phyloP scores from a whole-genome alignment of 2,888 invertebrate genomes.

The Cataglyphis albicans region DNA sequence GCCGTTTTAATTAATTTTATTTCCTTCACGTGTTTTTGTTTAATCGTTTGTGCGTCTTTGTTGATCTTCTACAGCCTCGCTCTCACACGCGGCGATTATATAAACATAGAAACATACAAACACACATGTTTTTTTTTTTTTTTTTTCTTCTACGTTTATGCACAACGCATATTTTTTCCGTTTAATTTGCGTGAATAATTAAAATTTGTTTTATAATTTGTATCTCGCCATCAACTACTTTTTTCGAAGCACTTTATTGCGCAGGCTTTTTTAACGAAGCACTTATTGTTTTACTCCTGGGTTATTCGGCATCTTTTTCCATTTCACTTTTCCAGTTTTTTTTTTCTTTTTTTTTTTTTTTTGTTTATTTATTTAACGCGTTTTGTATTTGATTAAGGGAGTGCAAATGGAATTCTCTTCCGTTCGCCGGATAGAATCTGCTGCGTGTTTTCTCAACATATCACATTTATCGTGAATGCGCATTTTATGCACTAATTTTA shows the following conservation, averaged over 20 bases:
- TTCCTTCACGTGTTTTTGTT: conserved; percentile 48
- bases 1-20: conserved; percentile 42
- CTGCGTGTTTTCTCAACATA: conserved; percentile 30
- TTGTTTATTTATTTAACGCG: conserved; percentile 28
- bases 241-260: conserved; percentile 81
- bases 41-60: conserved; percentile 73
- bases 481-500: conserved; percentile 49
- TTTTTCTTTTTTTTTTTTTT: not conserved
- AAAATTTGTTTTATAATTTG: conserved; percentile 67
- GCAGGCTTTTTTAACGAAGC: conserved; percentile 79
- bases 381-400: conserved; percentile 34
- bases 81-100: conserved; percentile 81
- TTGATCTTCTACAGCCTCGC: conserved; percentile 72
- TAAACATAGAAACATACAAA: conserved; percentile 85
- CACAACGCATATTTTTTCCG: conserved; percentile 65
- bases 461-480: conserved; percentile 56
- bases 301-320: conserved; percentile 39
- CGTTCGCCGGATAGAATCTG: conserved; percentile 45
- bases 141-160: conserved; percentile 66
- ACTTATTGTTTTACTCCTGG: conserved; percentile 78
- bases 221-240: conserved; percentile 72
- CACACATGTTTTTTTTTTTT: conserved; percentile 77
- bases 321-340: not conserved
- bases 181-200: conserved; percentile 68
- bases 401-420: conserved; percentile 45